Evolutionary conservation across 2,888 invertebrate genomes (phyloP).

Genomic region (Nomada lathburiana): DNA sequence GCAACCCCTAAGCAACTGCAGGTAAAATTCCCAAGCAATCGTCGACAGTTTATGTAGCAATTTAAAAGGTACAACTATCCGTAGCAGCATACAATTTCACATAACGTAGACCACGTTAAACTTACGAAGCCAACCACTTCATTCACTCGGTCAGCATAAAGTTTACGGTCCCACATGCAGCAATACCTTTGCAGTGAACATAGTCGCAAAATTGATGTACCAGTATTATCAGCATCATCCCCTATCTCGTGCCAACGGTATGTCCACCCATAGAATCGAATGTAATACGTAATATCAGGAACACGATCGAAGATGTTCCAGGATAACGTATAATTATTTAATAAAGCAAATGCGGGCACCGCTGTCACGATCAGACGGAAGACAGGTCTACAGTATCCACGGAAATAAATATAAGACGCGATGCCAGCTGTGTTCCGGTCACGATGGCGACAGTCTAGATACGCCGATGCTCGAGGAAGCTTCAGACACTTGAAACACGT

Average conservation of each 20-base stretch:
- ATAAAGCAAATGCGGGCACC: slow-evolving; percentile 16
- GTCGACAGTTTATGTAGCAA: too few relatives aligned
- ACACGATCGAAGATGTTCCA: not conserved
- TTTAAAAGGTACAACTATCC: too few relatives aligned
- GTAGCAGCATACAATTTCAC: too few relatives aligned
- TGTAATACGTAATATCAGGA: not conserved
- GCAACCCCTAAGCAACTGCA: too few relatives aligned
- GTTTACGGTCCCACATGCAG: too few relatives aligned
- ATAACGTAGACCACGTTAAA: too few relatives aligned
- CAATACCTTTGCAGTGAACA: not conserved
- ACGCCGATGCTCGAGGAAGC: slow-evolving; percentile 31
- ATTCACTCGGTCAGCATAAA: too few relatives aligned
- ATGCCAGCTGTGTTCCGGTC: slow-evolving; percentile 41
- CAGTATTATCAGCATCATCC: not conserved
- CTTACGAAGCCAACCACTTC: too few relatives aligned
- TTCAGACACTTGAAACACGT: slow-evolving; percentile 33
- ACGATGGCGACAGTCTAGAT: not conserved
- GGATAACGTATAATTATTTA: slow-evolving; percentile 20
- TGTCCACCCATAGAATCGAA: not conserved
- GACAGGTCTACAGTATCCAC: slow-evolving; percentile 5
- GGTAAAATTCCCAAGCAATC: too few relatives aligned
- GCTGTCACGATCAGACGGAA: slow-evolving; percentile 7
- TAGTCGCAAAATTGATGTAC: not conserved
- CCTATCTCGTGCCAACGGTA: not conserved
- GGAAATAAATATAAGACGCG: slow-evolving; percentile 18